Evolutionary conservation across 2,113 vertebrate genomes (phyloP).

Genomic region (Delphinapterus leucas): DNA sequence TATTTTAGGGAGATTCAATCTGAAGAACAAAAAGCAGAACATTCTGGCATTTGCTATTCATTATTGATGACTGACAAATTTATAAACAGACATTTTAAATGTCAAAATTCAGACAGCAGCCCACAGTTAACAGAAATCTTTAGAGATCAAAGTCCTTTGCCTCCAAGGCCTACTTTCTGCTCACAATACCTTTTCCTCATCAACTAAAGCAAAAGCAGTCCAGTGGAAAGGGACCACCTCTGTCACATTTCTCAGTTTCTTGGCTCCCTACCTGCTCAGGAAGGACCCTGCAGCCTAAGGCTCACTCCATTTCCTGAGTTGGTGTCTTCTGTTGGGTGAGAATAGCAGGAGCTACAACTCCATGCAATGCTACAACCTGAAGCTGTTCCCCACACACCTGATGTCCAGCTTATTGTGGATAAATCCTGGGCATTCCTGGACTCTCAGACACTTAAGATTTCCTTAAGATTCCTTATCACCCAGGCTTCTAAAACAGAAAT

Average conservation of each 20-base stretch:
- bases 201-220: not conserved
- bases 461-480: not conserved
- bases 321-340: not conserved
- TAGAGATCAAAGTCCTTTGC: not conserved
- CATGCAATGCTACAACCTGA: fast-evolving
- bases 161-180: not conserved
- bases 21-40: not conserved
- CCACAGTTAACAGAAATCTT: not conserved
- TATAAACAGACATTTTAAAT: not conserved
- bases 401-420: not conserved
- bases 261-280: not conserved
- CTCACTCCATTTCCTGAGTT: not conserved
- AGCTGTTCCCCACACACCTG: not conserved
- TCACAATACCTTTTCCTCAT: not conserved
- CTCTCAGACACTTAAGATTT: not conserved
- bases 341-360: not conserved
- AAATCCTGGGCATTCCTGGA: not conserved
- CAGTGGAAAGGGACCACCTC: not conserved
- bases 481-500: not conserved
- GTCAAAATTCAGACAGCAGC: not conserved
- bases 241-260: not conserved
- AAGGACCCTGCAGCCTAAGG: fast-evolving
- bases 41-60: not conserved
- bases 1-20: not conserved
- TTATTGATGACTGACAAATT: not conserved